These are phyloP conservation scores for Hemibagrus wyckioides DNA, from an alignment of 2,113 vertebrate species.

Conservation along the genomic window DNA sequence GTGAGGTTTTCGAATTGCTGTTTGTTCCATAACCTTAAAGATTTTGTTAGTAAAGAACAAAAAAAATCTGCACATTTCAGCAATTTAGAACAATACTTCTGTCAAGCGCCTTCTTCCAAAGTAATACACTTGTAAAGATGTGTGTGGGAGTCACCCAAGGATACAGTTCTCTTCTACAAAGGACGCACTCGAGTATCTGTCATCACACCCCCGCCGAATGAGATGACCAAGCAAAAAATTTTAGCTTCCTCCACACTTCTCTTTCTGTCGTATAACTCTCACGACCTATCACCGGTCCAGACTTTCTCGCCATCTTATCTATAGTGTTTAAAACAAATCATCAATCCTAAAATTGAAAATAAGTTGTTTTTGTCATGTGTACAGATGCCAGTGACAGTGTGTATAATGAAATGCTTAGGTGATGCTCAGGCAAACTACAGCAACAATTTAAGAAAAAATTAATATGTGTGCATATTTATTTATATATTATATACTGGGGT, in stretches of 20 bases:
- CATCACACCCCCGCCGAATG: conserved; percentile 12
- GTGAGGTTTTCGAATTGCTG: not conserved
- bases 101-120: not conserved
- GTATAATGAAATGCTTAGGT: too few species aligned
- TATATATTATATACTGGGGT: too few species aligned
- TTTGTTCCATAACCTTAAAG: not conserved
- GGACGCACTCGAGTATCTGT: not conserved
- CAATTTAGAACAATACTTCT: not conserved
- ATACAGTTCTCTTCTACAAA: conserved; percentile 21
- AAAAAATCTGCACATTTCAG: not conserved
- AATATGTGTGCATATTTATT: too few species aligned
- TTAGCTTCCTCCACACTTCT: not conserved
- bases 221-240: not conserved
- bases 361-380: too few species aligned
- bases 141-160: conserved; percentile 19
- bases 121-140: not conserved
- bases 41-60: not conserved
- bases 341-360: not conserved
- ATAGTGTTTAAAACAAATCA: not conserved
- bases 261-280: not conserved
- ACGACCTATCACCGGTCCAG: not conserved
- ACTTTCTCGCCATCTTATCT: not conserved
- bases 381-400: too few species aligned
- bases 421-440: too few species aligned
- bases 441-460: too few species aligned